A percentile compares a stretch with the other conserved stretches of the same genome.
phyloP scores from a whole-genome alignment of 2,797 vertebrate species.

The Pseudochaenichthys georgianus region DNA sequence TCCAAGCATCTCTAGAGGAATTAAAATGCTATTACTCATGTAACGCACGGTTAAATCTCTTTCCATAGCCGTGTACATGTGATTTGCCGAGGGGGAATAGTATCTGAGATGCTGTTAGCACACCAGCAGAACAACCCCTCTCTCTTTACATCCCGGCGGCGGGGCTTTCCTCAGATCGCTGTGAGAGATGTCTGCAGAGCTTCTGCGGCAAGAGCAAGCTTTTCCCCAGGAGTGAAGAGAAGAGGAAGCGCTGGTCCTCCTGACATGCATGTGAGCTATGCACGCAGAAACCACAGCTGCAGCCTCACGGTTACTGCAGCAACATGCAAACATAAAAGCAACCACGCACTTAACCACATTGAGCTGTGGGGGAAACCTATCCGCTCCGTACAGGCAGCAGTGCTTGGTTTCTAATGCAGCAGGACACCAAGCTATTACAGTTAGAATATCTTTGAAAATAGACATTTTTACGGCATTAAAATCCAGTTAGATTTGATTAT shows the following conservation, averaged over 20 bases:
- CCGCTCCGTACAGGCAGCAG: background rate
- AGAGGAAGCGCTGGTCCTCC: constrained; percentile 16
- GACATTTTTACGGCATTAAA: constrained; percentile 10
- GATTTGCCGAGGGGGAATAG: constrained; percentile 23
- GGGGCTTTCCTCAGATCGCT: constrained; percentile 66
- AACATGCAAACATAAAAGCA: constrained; percentile 8
- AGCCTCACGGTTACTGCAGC: constrained; percentile 18
- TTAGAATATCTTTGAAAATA: constrained; percentile 14
- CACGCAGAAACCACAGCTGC: background rate
- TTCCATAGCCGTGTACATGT: constrained; percentile 28
- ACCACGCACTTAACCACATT: constrained; percentile 14
- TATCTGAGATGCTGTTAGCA: constrained; percentile 55
- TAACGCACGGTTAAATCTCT: constrained; percentile 39
- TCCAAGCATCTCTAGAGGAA: constrained; percentile 39
- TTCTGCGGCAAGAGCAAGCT: constrained; percentile 35
- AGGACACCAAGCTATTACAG: constrained; percentile 13
- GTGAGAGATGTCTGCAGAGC: constrained; percentile 62
- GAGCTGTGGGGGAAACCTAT: background rate
- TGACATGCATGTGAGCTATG: constrained; percentile 3
- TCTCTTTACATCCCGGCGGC: constrained; percentile 46
- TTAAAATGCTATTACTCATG: constrained; percentile 33
- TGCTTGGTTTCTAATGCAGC: background rate
- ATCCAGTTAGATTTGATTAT: constrained; percentile 18
- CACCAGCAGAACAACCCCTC: constrained; percentile 60
- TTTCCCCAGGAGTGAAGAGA: constrained; percentile 47